phyloP scores from a whole-genome alignment of 2,797 vertebrate genomes.

The Xenentodon cancila region DNA sequence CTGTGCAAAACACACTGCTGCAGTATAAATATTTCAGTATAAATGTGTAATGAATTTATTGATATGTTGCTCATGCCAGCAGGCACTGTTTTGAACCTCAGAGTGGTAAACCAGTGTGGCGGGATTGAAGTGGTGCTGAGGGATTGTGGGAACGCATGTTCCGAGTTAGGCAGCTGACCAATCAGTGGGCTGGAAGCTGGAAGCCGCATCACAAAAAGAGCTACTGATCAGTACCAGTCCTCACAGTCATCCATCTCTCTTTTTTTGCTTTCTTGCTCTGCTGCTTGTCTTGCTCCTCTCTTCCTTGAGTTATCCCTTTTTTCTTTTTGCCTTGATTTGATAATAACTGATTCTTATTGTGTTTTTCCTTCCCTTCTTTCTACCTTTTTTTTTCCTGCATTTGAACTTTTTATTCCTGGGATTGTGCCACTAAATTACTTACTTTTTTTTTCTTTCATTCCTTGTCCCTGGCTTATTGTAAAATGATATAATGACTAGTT shows the following conservation, averaged over 20 bases:
- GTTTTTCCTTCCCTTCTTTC: background rate
- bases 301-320: conserved; percentile 30
- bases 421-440: too few relatives aligned
- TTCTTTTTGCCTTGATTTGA: conserved; percentile 10
- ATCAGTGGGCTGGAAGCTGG: conserved; percentile 76
- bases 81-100: conserved; percentile 79
- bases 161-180: conserved; percentile 80
- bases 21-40: conserved; percentile 84
- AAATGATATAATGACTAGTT: too few relatives aligned
- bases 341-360: conserved; percentile 1
- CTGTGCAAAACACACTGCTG: conserved; percentile 78
- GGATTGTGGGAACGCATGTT: conserved; percentile 85
- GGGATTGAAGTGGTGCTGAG: conserved; percentile 85
- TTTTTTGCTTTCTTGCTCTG: conserved; percentile 53
- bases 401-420: too few relatives aligned
- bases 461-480: too few relatives aligned
- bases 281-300: conserved; percentile 23
- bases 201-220: conserved; percentile 81
- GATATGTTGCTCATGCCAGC: conserved; percentile 83
- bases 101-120: conserved; percentile 83
- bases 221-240: conserved; percentile 81
- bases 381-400: too few relatives aligned
- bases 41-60: conserved; percentile 87
- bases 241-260: conserved; percentile 67
- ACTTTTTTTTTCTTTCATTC: too few relatives aligned